A percentile compares a stretch with the other conserved stretches of the same genome.
These are phyloP conservation scores for Pseudopodoces humilis DNA, from an alignment of 2,113 vertebrate genomes.

Conservation along the genomic window DNA sequence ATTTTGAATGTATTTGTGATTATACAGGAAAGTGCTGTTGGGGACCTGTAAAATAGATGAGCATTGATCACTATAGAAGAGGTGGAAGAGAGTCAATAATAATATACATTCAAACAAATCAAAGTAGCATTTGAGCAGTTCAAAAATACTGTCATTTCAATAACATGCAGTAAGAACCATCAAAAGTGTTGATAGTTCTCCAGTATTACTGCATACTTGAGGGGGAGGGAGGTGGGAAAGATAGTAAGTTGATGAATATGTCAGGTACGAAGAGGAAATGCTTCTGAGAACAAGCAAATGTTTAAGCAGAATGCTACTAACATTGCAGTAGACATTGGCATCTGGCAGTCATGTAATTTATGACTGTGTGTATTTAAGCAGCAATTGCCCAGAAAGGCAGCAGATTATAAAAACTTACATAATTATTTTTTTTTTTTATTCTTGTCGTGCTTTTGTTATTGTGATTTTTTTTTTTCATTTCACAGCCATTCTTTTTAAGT, in stretches of 20 bases:
- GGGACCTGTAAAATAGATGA: neutral
- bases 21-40: neutral
- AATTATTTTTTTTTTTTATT: neutral
- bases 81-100: neutral
- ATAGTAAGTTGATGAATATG: neutral
- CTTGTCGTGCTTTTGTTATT: neutral
- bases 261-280: neutral
- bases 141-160: neutral
- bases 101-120: neutral
- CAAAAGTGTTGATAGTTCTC: neutral
- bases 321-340: neutral
- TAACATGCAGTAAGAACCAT: neutral
- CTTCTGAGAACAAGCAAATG: neutral
- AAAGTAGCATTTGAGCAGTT: neutral
- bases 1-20: neutral
- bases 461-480: neutral
- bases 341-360: neutral
- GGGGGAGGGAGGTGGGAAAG: neutral
- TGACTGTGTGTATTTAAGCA: neutral
- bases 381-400: conserved; percentile 4
- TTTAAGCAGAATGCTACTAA: neutral
- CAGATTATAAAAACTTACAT: neutral
- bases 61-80: neutral
- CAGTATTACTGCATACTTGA: neutral
- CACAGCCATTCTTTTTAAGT: neutral